Evolutionary conservation across 2,888 invertebrate species (phyloP).

Genomic region (Hirtodrosophila trivittata): DNA sequence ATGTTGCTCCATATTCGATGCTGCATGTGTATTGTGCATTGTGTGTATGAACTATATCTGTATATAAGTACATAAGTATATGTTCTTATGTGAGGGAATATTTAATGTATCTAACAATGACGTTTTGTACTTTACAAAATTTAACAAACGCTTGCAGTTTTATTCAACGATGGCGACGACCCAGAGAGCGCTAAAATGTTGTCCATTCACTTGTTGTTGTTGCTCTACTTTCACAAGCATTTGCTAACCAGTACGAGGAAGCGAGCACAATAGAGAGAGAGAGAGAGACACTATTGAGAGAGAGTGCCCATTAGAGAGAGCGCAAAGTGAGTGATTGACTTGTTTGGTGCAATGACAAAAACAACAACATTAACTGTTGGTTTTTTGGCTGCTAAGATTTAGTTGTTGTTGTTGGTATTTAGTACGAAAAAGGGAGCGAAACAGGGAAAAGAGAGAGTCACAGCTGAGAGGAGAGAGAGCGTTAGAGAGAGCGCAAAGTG

Average conservation of each 20-base stretch:
- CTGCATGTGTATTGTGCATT: slow-evolving; percentile 1
- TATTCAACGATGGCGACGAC: slow-evolving; percentile 17
- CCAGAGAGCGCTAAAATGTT: slow-evolving; percentile 24
- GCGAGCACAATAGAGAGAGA: slow-evolving; percentile 12
- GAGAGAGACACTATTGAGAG: slow-evolving; percentile 4
- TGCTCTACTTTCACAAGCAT: slow-evolving; percentile 63
- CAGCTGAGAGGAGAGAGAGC: slow-evolving; percentile 16
- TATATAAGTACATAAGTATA: not conserved
- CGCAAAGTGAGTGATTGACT: not conserved
- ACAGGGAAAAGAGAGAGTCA: not conserved
- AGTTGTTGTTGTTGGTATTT: too few species aligned
- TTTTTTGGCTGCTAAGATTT: too few species aligned
- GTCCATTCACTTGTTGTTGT: slow-evolving; percentile 38
- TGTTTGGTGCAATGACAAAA: not conserved
- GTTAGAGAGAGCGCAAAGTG: slow-evolving; percentile 7
- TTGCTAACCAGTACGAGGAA: slow-evolving; percentile 3
- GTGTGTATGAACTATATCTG: too few species aligned
- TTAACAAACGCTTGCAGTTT: slow-evolving; percentile 21
- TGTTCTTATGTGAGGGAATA: slow-evolving; percentile 28
- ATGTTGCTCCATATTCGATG: not conserved
- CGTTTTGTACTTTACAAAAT: slow-evolving; percentile 27
- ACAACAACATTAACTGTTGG: too few species aligned
- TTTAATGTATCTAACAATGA: slow-evolving; percentile 25
- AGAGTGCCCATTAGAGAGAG: too few species aligned
- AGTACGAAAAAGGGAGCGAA: too few species aligned